These are phyloP conservation scores for Acrobasis consociella DNA, from an alignment of 2,888 invertebrate species.

Conservation along the genomic window DNA sequence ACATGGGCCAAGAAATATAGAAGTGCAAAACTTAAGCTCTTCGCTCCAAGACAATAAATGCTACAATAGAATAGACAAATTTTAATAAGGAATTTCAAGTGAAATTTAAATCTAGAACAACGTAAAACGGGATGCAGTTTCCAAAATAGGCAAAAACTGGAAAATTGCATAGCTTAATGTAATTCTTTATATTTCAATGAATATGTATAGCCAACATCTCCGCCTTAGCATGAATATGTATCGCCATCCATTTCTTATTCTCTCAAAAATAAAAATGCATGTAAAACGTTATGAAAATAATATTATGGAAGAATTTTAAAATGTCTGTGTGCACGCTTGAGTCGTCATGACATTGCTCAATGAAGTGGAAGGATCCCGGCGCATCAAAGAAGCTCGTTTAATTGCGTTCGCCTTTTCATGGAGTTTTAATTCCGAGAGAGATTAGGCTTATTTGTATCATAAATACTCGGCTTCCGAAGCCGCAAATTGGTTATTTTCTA, in stretches of 20 bases:
- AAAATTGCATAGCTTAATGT: neutral
- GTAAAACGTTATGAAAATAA: slow-evolving; percentile 8
- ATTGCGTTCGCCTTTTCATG: slow-evolving; percentile 43
- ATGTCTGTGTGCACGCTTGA: slow-evolving; percentile 47
- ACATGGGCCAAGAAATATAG: too few relatives aligned
- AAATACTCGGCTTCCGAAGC: slow-evolving; percentile 26
- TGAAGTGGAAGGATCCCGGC: slow-evolving; percentile 49
- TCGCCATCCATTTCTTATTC: neutral
- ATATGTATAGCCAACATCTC: neutral
- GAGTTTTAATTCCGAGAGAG: slow-evolving; percentile 36
- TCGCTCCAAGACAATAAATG: too few relatives aligned
- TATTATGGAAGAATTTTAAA: slow-evolving; percentile 39
- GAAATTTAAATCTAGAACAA: slow-evolving; percentile 34
- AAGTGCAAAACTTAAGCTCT: too few relatives aligned
- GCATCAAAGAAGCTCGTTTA: slow-evolving; percentile 56
- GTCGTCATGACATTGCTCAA: slow-evolving; percentile 50
- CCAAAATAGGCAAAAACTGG: neutral
- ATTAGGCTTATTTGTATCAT: slow-evolving; percentile 26
- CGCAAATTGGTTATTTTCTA: slow-evolving; percentile 24
- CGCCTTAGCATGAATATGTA: neutral
- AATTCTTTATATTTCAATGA: neutral
- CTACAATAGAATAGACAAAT: too few relatives aligned
- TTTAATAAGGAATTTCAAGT: too few relatives aligned
- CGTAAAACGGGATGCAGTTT: slow-evolving; percentile 28
- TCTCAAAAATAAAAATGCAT: slow-evolving; percentile 1